These are phyloP conservation scores for Acholoe squamosa DNA, from an alignment of 2,888 invertebrate species.

Conservation along the genomic window DNA sequence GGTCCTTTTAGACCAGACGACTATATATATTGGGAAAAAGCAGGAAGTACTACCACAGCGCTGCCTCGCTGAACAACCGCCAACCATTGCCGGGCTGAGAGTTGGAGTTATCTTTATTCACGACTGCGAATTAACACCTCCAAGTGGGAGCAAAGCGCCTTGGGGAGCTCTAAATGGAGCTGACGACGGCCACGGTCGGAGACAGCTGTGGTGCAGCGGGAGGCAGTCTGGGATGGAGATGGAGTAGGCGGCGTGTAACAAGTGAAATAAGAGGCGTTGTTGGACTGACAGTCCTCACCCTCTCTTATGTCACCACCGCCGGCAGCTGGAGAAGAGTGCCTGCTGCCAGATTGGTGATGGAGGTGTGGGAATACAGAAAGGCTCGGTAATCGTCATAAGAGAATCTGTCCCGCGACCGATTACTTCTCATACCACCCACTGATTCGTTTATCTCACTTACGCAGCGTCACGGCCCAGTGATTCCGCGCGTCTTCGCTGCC, in stretches of 20 bases:
- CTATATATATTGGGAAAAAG: not conserved
- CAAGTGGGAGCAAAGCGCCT: not conserved
- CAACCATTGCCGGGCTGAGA: not conserved
- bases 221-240: not conserved
- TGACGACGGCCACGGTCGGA: not conserved
- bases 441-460: slow-evolving; percentile 51
- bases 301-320: not conserved
- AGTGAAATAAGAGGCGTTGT: not conserved
- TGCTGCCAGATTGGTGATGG: too few relatives aligned
- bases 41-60: not conserved
- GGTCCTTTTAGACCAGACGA: not conserved
- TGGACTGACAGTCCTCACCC: not conserved
- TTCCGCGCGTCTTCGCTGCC: not conserved
- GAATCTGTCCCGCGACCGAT: slow-evolving; percentile 17
- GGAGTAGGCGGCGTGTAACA: not conserved
- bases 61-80: not conserved
- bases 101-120: not conserved
- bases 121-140: slow-evolving; percentile 19
- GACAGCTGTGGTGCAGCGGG: not conserved
- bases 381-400: slow-evolving; percentile 38
- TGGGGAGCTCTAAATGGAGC: not conserved
- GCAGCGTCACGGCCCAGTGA: slow-evolving; percentile 34
- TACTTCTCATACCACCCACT: slow-evolving; percentile 1
- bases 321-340: not conserved
- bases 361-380: not conserved